A percentile compares a stretch with the other conserved stretches of the same genome.
Conservation (phyloP, 2,888 invertebrate genomes). For the Chromoteleia sp. region DNA sequence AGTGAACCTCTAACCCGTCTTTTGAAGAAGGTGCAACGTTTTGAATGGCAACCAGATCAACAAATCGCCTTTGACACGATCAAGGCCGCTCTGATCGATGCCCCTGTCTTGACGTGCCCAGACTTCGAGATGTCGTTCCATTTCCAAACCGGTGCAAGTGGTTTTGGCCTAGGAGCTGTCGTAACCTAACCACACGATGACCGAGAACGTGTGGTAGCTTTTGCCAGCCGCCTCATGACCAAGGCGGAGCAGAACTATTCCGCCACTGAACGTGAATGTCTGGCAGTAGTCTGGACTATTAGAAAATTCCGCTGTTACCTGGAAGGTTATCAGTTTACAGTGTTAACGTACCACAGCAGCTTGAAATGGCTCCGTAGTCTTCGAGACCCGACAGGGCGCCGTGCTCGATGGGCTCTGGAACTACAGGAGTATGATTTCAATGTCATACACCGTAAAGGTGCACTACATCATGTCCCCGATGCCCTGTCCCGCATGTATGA, state of each 20-base stretch:
- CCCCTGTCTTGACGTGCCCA: neutral
- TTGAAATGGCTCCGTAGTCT: neutral
- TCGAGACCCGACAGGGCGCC: neutral
- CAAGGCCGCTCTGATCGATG: neutral
- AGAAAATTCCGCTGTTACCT: too few relatives aligned
- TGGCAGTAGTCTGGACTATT: neutral
- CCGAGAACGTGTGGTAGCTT: neutral
- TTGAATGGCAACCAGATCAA: too few relatives aligned
- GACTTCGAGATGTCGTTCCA: neutral
- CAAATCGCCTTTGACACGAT: conserved; percentile 1
- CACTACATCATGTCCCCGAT: neutral
- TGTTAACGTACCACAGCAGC: neutral
- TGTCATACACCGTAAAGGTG: neutral
- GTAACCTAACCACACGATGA: neutral
- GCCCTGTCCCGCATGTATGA: too few relatives aligned
- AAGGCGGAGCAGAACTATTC: too few relatives aligned
- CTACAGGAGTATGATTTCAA: too few relatives aligned
- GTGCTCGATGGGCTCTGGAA: too few relatives aligned
- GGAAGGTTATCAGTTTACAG: neutral
- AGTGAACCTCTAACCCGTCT: too few relatives aligned
- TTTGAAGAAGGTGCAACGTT: too few relatives aligned
- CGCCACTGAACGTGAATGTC: neutral
- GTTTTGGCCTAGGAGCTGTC: neutral
- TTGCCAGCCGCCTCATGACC: neutral
- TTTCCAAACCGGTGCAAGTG: neutral